Base-by-base conservation (phyloP, 1,140 invertebrate genomes). In the Oedothorax gibbosus region DNA sequence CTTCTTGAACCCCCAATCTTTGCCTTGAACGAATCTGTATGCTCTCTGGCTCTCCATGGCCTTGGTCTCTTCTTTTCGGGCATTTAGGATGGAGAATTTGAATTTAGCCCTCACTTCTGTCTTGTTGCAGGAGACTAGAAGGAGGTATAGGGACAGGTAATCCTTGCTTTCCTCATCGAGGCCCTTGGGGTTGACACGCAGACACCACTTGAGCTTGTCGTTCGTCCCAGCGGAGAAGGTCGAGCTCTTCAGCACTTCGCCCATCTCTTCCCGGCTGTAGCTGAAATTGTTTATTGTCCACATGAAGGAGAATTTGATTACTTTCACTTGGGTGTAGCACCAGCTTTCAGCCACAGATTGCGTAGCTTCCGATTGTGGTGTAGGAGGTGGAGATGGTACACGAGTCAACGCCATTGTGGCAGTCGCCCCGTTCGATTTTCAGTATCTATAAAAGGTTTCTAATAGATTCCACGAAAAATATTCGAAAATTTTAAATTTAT, bases 251-350 rank as follows among this genome's bases (percentile, higher is more conserved):
- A 99, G 93, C 85, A 99, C 98, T 93, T 99, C 98, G 87, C 98
- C 98, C 98, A 99, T 99, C 92, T 99, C 98, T 92, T 99, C 98
- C 87, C 97, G 95, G 91, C 97, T 98, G 92, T 99, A 99, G 92
- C 97, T 99, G 92, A 99, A 99, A 93, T 99, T 99, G 91, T 99
- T 99, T 92, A 99, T 99, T 89, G 98, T 99, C 98, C 98, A 99
- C 96, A 99, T 99, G 91, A 99, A 99, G 92, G 96, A 98, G 93
- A 99, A 99, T 92, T 99, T 99, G 85, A 99, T 97, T 91, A 99
- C 98, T 51, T 86, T 86, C 12, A 86, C 81, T 97, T 99, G 94
- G n/a, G 88, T 88, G 81, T 88, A 88, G 80, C 88, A 88, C 88
- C 88, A 88, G 21, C 86, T 87, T 71, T 88, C 88, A 35, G 88